Base-by-base conservation (phyloP, 2,797 vertebrate genomes). In the Phalanger gymnotis region DNA sequence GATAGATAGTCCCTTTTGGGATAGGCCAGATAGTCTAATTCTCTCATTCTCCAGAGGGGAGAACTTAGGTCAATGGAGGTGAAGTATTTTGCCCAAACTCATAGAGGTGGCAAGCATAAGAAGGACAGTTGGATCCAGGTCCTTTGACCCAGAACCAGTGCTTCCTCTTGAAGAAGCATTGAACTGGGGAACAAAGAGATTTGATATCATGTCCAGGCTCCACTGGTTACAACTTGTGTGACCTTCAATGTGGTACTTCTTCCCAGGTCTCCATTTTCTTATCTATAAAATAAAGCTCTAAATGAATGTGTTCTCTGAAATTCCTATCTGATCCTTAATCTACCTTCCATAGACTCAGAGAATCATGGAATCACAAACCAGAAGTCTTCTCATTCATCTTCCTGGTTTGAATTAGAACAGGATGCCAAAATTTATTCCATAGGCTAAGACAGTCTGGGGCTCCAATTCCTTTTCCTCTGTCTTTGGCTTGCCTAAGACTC, bases 51-150 rank as follows among this genome's bases (percentile, higher is more conserved):
- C 47, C n/a, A 25, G n/a, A 81, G 2, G 66, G 66, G 7, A 25
- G 66, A 40, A 93, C 94, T 28, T 34, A 73, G 53, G 95, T 93
- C 87, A 89, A 95, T 53, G 57, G 94, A 91, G 6, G 30, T 25
- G 40, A 47, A 7, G 40, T 81, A 2, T 40, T 73, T 73, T 73
- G 61, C 61, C n/a, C n/a, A 40, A 66, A 4, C 16, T 66, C 61
- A 66, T 66, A 66, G 0, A 73, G 61, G 5, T 40, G 2, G 61
- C 7, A 73, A 73, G 14, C 61, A 73, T 73, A 16, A n/a, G 13
- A 34, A 61, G 14, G 58, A n/a, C 58, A 73, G 34, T 7, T 73
- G 34, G 14, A 73, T 16, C 0, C 5, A 73, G 16, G 14, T 73
- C 61, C n/a, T n/a, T 61, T 66, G 31, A 66, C 31, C 61, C 25